Percentiles rank a stretch among this genome's conserved stretches.
Evolutionary conservation across 2,888 invertebrate genomes (phyloP).

Genomic region (Pantelozetes paolii): DNA sequence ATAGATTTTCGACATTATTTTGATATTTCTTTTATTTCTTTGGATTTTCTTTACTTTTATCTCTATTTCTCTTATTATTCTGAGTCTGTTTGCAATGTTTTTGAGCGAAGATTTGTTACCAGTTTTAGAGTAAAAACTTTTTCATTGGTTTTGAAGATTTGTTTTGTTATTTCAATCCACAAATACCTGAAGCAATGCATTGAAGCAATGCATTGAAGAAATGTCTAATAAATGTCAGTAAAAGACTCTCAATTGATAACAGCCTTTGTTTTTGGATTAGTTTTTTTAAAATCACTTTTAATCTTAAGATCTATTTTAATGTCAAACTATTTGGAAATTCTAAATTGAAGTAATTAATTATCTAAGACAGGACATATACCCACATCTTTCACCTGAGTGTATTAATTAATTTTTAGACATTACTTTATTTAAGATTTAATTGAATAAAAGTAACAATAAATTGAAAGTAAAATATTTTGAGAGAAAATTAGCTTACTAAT

Average conservation of each 20-base stretch:
- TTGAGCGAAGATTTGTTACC: background rate
- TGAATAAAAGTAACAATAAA: too few relatives aligned
- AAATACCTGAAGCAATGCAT: constrained; percentile 3
- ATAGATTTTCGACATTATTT: background rate
- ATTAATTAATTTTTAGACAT: too few relatives aligned
- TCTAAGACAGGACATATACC: too few relatives aligned
- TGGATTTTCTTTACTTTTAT: background rate
- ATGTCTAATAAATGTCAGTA: constrained; percentile 2
- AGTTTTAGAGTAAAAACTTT: background rate
- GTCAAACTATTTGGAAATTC: too few relatives aligned
- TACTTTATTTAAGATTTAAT: too few relatives aligned
- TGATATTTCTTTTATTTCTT: background rate
- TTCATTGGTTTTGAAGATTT: background rate
- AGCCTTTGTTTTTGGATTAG: background rate
- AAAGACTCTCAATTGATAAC: background rate
- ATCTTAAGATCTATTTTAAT: too few relatives aligned
- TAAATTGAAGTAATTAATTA: too few relatives aligned
- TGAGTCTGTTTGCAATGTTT: background rate
- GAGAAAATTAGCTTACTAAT: too few relatives aligned
- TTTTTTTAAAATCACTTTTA: too few relatives aligned
- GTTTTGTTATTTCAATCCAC: background rate
- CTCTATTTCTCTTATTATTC: background rate
- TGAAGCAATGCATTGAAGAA: too few relatives aligned
- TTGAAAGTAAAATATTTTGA: too few relatives aligned
- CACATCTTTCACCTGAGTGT: too few relatives aligned